Conservation (phyloP, 2,888 invertebrate genomes). For the Syrista parreyssii region DNA sequence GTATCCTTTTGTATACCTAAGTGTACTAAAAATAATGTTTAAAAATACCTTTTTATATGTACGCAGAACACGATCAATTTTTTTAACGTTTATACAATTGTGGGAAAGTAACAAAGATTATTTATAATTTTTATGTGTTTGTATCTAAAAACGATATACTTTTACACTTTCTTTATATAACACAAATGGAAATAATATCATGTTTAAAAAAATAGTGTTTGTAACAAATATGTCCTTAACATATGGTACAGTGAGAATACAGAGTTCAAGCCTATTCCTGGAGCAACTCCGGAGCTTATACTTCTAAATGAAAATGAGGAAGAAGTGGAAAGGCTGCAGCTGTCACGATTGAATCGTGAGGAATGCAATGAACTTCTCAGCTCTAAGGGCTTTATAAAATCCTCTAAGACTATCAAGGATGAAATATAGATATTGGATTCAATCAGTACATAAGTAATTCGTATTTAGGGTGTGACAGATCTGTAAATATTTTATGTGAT, state of each 20-base stretch:
- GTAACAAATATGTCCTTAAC: slow-evolving; percentile 14
- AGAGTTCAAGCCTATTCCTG: slow-evolving; percentile 75
- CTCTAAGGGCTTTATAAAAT: slow-evolving; percentile 71
- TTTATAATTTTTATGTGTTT: background rate
- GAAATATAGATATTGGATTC: slow-evolving; percentile 64
- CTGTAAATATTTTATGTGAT: background rate
- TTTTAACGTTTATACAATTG: background rate
- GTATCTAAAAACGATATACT: background rate
- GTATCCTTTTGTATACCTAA: slow-evolving; percentile 61
- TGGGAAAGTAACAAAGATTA: background rate
- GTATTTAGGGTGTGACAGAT: background rate
- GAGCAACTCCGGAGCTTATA: slow-evolving; percentile 75
- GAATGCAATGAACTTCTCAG: slow-evolving; percentile 76
- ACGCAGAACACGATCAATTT: background rate
- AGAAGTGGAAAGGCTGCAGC: slow-evolving; percentile 73
- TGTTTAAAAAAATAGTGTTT: background rate
- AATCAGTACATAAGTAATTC: background rate
- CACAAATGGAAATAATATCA: background rate
- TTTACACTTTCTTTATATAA: background rate
- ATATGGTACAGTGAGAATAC: slow-evolving; percentile 63
- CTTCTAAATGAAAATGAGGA: slow-evolving; percentile 70
- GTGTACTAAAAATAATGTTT: background rate
- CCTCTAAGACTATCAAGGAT: slow-evolving; percentile 59
- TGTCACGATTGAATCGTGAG: slow-evolving; percentile 70
- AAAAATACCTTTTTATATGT: background rate